phyloP scores from a whole-genome alignment of 2,113 vertebrate genomes.

The Thalassarche chlororhynchos region DNA sequence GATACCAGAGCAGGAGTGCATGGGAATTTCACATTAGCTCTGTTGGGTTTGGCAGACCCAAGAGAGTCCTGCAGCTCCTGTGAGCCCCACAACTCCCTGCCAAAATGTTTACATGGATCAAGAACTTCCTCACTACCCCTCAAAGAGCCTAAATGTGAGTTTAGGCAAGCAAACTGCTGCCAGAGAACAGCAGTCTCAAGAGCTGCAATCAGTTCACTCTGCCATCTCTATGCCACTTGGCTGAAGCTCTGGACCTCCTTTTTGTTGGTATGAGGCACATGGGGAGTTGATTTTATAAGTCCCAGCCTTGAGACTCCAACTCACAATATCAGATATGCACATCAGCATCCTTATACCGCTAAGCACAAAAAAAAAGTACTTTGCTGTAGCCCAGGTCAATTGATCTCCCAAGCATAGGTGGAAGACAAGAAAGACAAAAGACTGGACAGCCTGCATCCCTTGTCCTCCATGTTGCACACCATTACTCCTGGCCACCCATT shows the following conservation, averaged over 20 bases:
- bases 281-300: background rate
- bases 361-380: background rate
- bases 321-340: background rate
- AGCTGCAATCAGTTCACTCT: background rate
- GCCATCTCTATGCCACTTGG: background rate
- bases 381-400: too few relatives aligned
- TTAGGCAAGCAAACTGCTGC: background rate
- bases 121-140: background rate
- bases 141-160: background rate
- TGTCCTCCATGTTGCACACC: background rate
- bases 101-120: background rate
- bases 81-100: background rate
- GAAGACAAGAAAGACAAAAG: background rate
- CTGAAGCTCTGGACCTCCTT: background rate
- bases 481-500: too few relatives aligned
- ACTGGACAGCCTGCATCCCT: background rate
- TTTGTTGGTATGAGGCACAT: background rate
- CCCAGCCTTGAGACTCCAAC: background rate
- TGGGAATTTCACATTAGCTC: background rate
- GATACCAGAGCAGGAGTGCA: background rate
- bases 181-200: background rate
- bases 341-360: background rate
- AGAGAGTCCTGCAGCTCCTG: background rate
- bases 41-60: background rate
- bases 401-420: background rate